Conservation (phyloP, 2,797 vertebrate genomes). For the Malurus leucopterus region DNA sequence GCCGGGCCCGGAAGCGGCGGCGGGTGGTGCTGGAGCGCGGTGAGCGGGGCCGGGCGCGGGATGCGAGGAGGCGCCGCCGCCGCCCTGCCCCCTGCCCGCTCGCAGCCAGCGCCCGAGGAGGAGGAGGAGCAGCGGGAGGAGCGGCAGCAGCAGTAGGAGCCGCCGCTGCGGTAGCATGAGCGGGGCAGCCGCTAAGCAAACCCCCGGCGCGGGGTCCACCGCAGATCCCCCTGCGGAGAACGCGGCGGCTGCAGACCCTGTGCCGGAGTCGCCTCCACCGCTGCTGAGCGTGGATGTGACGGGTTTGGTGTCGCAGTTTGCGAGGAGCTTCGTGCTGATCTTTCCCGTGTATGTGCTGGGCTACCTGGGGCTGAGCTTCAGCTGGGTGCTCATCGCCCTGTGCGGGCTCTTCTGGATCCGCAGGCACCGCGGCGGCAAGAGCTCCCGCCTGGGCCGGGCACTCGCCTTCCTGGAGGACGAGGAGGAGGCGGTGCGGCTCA, state of each 20-base stretch:
- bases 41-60: slow-evolving; percentile 17
- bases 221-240: background rate
- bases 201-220: background rate
- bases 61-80: background rate
- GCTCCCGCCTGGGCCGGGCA: slow-evolving; percentile 74
- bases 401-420: slow-evolving; percentile 84
- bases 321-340: slow-evolving; percentile 86
- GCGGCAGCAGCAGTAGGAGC: background rate
- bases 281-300: slow-evolving; percentile 76
- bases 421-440: slow-evolving; percentile 73
- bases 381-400: slow-evolving; percentile 90
- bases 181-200: background rate
- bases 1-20: slow-evolving; percentile 13
- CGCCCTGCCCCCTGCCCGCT: slow-evolving; percentile 31
- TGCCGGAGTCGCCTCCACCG: slow-evolving; percentile 63
- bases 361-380: slow-evolving; percentile 94
- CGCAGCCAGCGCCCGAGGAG: slow-evolving; percentile 14
- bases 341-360: slow-evolving; percentile 91
- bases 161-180: slow-evolving; percentile 30
- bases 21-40: slow-evolving; percentile 17
- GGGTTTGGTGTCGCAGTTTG: slow-evolving; percentile 85
- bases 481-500: slow-evolving; percentile 74
- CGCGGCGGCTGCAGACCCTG: background rate
- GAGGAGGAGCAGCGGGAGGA: background rate
- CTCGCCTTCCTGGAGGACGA: slow-evolving; percentile 87